phyloP scores from a whole-genome alignment of 2,888 invertebrate genomes.

The Ennomos erosarius region DNA sequence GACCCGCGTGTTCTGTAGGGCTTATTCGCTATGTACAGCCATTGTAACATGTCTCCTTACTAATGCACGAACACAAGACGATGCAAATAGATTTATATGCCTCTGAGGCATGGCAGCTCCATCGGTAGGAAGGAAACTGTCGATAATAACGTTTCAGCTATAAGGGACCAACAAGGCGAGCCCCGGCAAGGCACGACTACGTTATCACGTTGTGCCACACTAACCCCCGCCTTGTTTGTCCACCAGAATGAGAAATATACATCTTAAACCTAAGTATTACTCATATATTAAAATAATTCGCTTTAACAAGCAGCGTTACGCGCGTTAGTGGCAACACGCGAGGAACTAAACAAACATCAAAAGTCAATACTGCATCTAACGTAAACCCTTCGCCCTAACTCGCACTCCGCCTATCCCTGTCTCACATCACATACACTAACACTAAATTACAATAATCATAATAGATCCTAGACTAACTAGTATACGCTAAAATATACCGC shows the following conservation, averaged over 20 bases:
- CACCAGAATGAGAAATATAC: constrained; percentile 41
- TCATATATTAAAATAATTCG: constrained; percentile 49
- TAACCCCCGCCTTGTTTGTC: no score
- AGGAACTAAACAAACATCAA: constrained; percentile 67
- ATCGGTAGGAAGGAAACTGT: neutral
- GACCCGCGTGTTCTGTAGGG: neutral
- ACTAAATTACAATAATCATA: constrained; percentile 49
- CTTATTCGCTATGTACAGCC: constrained; percentile 17
- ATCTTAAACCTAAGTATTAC: constrained; percentile 41
- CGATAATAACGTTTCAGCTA: constrained; percentile 20
- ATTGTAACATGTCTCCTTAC: constrained; percentile 4
- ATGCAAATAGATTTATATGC: constrained; percentile 19
- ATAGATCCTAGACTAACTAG: constrained; percentile 51
- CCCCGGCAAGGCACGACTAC: no score
- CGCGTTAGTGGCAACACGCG: constrained; percentile 41
- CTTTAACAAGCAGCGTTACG: constrained; percentile 38
- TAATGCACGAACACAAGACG: constrained; percentile 23
- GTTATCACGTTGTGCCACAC: no score
- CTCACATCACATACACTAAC: constrained; percentile 48
- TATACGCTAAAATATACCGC: constrained; percentile 51
- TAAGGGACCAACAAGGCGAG: constrained; percentile 1
- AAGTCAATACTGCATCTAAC: constrained; percentile 68
- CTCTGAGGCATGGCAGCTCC: constrained; percentile 25
- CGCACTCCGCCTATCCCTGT: constrained; percentile 33
- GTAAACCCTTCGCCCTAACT: constrained; percentile 10